Evolutionary conservation across 30 jellyfish, hydroid and myxozoan genomes (phyloP).

Genomic region (Hydractinia symbiolongicarpus): DNA sequence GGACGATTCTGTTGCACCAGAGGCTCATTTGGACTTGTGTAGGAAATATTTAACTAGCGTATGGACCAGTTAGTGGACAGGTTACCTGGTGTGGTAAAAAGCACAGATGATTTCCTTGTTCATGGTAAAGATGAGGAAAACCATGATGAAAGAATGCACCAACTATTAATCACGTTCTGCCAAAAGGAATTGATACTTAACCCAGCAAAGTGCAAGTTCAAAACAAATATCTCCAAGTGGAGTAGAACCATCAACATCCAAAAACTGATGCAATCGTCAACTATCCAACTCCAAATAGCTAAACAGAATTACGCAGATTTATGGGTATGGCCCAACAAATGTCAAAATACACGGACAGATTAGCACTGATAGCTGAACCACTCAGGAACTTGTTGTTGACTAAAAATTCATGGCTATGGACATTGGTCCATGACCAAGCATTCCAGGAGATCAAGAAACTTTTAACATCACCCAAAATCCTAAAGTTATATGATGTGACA

Average conservation of each 20-base stretch:
- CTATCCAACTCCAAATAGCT: too few species aligned
- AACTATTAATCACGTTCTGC: not conserved
- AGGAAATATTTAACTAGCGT: constrained; percentile 19
- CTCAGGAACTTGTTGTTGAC: too few species aligned
- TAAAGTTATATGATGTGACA: too few species aligned
- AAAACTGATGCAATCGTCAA: constrained; percentile 23
- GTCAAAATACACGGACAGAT: too few species aligned
- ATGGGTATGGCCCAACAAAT: too few species aligned
- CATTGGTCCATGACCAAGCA: too few species aligned
- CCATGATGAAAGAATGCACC: constrained; percentile 24
- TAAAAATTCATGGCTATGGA: too few species aligned
- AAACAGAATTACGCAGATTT: too few species aligned
- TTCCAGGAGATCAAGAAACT: too few species aligned
- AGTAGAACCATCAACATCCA: constrained; percentile 9
- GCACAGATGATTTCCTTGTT: constrained; percentile 36
- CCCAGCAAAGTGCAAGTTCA: constrained; percentile 32
- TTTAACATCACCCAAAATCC: constrained; percentile 28
- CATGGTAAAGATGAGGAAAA: too few species aligned
- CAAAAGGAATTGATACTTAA: constrained; percentile 21
- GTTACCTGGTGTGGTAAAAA: too few species aligned
- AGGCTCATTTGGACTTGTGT: constrained; percentile 37
- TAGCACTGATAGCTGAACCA: too few species aligned
- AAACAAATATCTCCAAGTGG: constrained; percentile 23
- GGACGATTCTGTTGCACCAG: constrained; percentile 37
- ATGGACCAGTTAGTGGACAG: constrained; percentile 14